These are phyloP conservation scores for Camelus bactrianus DNA, from an alignment of 2,113 vertebrate species.

Conservation along the genomic window DNA sequence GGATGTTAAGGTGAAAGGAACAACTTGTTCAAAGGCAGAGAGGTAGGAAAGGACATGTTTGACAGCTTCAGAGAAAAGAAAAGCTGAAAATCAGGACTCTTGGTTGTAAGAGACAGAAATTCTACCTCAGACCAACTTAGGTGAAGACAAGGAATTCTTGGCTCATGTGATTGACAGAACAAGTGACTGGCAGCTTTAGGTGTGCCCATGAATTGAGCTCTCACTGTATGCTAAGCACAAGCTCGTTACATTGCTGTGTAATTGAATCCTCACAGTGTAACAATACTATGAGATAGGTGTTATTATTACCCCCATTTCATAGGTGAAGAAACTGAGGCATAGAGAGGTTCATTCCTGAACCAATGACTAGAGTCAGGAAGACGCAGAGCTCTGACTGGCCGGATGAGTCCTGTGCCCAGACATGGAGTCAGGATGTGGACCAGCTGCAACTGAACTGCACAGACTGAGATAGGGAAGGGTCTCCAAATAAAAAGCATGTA, in stretches of 20 bases:
- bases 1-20: not conserved
- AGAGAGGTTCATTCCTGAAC: not conserved
- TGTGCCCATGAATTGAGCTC: not conserved
- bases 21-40: not conserved
- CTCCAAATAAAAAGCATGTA: not conserved
- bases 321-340: not conserved
- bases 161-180: not conserved
- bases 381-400: not conserved
- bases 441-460: rapidly evolving
- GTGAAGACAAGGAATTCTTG: not conserved
- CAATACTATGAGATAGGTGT: not conserved
- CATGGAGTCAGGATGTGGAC: not conserved
- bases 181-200: not conserved
- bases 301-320: not conserved
- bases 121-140: not conserved
- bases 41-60: not conserved
- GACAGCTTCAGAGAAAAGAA: not conserved
- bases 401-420: not conserved
- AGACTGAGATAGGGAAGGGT: no score
- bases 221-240: not conserved
- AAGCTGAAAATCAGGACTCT: not conserved
- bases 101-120: not conserved
- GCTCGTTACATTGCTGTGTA: not conserved
- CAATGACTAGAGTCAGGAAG: not conserved
- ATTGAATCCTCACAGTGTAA: not conserved